A percentile compares a stretch with the other conserved stretches of the same genome.
Evolutionary conservation across 2,113 vertebrate species (phyloP).

Genomic region (Terrapene triunguis): DNA sequence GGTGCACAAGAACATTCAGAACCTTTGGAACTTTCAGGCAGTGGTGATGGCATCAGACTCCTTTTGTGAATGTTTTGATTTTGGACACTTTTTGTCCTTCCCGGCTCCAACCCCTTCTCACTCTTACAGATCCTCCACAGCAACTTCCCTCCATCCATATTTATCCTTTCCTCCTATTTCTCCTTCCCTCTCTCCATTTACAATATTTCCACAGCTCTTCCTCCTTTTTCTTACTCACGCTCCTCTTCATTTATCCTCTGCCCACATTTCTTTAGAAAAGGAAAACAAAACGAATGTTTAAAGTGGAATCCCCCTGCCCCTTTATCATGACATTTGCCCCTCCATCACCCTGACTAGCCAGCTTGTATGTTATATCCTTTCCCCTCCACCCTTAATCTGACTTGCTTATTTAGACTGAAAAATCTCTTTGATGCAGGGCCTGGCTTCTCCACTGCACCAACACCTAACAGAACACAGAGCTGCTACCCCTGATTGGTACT

Average conservation of each 20-base stretch:
- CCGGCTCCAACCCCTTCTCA: neutral
- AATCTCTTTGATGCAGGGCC: neutral
- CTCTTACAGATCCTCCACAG: neutral
- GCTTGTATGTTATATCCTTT: neutral
- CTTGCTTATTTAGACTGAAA: neutral
- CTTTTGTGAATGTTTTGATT: neutral
- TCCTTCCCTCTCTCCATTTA: neutral
- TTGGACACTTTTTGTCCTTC: neutral
- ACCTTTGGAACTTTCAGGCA: neutral
- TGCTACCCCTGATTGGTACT: neutral
- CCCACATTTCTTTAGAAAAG: neutral
- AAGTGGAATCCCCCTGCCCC: neutral
- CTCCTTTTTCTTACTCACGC: neutral
- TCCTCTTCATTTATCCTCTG: neutral
- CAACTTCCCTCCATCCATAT: neutral
- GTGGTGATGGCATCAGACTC: neutral
- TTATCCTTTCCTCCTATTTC: neutral
- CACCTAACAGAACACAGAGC: neutral
- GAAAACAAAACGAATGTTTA: neutral
- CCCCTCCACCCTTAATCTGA: neutral
- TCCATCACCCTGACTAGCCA: neutral
- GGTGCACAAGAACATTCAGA: neutral
- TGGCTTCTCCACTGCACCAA: neutral
- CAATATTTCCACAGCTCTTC: neutral
- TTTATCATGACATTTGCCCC: neutral